Evolutionary conservation across 2,113 vertebrate species (phyloP), one percentile per base, ranked within the genome.

Genomic region (Cyphomyrus discorhynchus): DNA sequence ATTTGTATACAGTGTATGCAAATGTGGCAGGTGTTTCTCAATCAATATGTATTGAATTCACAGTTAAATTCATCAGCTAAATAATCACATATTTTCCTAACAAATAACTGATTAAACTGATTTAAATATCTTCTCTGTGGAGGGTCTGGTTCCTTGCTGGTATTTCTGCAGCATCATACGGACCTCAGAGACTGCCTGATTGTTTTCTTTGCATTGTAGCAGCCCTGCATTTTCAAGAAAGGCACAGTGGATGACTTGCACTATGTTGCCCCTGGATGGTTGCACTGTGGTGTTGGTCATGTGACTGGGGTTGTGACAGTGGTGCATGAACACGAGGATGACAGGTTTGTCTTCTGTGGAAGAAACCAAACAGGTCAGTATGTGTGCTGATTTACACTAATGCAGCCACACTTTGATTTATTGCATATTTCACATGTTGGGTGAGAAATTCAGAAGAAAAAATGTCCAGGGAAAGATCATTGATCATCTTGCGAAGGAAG

Each of bases 291-390:
- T 35, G 35, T 35, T 2, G 35, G 35, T 35, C 35, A 35, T 35
- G 35, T 35, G 35, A 35, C 35, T 35, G 35, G 35, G 35, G 35
- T 35, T 35, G 35, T 35, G 35, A 35, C 31, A 35, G 1, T 35
- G 31, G 31, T 35, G 31, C 31, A 74, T 88, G 42, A 74, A 46
- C 88, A 88, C 88, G 62, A 88, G 88, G 31, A 88, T 74, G 88
- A 9, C 58, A 31, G 42, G 58, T 66, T 74, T 74, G 66, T 88
- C 0, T 27, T 0, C 87, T 88, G 58, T 74, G 42, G 3, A 84
- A 46, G 82, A 84, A 84, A 83, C 42, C 80, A 83, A 45, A 83
- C 80, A 46, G 19, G 80, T 83, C 42, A 83, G 6, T 21, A 1
- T 46, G 80, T 17, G 42, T 9, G 19, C 80, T 83, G 15, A 83